Evolutionary conservation across 2,113 vertebrate genomes (phyloP).

Genomic region (Apus apus): DNA sequence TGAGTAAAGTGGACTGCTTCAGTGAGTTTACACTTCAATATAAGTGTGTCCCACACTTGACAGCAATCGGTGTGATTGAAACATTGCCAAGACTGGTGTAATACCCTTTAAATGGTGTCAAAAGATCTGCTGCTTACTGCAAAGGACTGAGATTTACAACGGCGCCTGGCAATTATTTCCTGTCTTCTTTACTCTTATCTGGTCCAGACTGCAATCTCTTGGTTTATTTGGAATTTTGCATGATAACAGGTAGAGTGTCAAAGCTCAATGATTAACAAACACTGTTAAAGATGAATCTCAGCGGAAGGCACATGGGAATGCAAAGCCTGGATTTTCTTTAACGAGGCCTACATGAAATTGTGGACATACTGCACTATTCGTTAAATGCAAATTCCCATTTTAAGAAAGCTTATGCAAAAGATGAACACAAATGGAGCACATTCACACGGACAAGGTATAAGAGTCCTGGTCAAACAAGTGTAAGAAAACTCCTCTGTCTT

Average conservation of each 20-base stretch:
- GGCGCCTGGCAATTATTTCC: not conserved
- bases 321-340: not conserved
- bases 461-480: not conserved
- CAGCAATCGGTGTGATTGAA: not conserved
- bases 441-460: not conserved
- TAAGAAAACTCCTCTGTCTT: not conserved
- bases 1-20: not conserved
- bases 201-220: not conserved
- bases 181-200: not conserved
- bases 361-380: not conserved
- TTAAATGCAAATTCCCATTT: not conserved
- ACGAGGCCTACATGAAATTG: not conserved
- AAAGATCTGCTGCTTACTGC: not conserved
- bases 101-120: not conserved
- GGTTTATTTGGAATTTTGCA: not conserved
- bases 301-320: not conserved
- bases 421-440: not conserved
- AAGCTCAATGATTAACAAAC: conserved; percentile 5
- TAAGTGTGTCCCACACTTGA: not conserved
- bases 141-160: not conserved
- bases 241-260: not conserved
- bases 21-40: not conserved
- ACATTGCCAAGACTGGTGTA: not conserved
- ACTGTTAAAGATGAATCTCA: not conserved
- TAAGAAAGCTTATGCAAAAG: not conserved